Evolutionary conservation across 1,140 invertebrate genomes (phyloP).

Genomic region (Laupala kohalensis): DNA sequence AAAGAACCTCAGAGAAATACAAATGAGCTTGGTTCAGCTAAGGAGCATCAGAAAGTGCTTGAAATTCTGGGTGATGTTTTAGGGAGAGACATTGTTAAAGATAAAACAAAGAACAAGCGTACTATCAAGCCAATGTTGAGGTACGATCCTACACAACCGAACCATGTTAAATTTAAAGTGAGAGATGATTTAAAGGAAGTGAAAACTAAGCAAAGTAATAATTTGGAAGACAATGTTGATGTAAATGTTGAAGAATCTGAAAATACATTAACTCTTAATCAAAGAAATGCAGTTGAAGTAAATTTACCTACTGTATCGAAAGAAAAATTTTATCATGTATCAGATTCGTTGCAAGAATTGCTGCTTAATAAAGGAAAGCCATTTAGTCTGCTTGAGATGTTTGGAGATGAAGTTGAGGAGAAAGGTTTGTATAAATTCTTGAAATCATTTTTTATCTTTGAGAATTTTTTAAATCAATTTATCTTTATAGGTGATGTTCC

Average conservation of each 20-base stretch:
- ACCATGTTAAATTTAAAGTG: not conserved
- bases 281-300: not conserved
- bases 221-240: not conserved
- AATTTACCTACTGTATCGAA: not conserved
- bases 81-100: not conserved
- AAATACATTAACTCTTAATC: not conserved
- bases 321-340: not conserved
- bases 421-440: not conserved
- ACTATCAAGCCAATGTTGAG: not conserved
- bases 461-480: not conserved
- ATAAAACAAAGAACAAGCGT: not conserved
- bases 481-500: not conserved
- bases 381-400: not conserved
- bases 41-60: not conserved
- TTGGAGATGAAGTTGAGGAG: not conserved
- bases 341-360: not conserved
- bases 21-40: not conserved
- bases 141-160: not conserved
- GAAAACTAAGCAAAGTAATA: too few species aligned
- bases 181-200: not conserved
- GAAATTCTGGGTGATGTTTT: not conserved
- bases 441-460: not conserved
- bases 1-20: not conserved
- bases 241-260: not conserved
- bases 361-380: not conserved